Conservation (phyloP, 2,113 vertebrate species). For the Pseudopipra pipra region DNA sequence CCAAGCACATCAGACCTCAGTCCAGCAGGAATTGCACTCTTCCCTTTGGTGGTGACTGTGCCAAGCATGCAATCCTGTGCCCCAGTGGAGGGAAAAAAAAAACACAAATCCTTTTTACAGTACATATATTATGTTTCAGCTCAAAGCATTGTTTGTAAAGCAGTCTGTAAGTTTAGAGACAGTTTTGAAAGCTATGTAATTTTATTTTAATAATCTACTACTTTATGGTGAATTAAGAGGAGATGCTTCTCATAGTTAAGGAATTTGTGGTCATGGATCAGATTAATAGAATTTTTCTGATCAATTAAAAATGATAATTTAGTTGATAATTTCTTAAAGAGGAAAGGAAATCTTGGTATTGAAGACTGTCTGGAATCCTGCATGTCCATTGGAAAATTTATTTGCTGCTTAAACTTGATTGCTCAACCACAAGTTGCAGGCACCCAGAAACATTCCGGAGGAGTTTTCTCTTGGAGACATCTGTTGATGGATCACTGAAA, state of each 20-base stretch:
- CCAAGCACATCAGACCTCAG: background rate
- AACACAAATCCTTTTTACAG: background rate
- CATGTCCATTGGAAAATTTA: background rate
- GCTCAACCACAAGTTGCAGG: background rate
- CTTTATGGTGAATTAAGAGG: background rate
- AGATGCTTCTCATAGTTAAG: background rate
- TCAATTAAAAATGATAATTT: background rate
- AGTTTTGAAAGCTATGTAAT: background rate
- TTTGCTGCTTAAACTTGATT: background rate
- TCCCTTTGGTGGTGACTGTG: background rate
- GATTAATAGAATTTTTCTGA: background rate
- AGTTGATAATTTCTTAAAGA: background rate
- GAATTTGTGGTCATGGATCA: background rate
- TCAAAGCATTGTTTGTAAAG: background rate
- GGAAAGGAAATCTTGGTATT: background rate
- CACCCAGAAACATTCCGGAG: background rate
- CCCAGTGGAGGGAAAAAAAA: background rate
- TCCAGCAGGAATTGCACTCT: background rate
- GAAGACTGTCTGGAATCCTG: background rate
- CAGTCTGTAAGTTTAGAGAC: background rate
- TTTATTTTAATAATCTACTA: background rate
- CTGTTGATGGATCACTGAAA: background rate
- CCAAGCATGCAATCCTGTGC: background rate
- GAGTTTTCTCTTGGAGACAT: background rate
- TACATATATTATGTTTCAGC: background rate